Percentiles rank a stretch among this genome's conserved stretches.
phyloP scores from a whole-genome alignment of 2,888 invertebrate species.

The Gymnocheta viridis region DNA sequence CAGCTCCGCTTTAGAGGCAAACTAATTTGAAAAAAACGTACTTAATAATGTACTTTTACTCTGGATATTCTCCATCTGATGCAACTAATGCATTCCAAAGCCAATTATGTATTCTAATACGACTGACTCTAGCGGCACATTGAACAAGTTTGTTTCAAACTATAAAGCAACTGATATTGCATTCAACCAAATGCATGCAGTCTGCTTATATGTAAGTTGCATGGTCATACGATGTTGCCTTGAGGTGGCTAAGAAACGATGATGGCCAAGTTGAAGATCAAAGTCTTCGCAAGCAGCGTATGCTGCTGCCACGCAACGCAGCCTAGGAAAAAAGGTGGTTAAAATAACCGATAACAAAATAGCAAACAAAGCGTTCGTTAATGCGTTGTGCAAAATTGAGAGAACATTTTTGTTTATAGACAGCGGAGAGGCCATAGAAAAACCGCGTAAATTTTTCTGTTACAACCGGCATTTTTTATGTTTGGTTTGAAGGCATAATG shows the following conservation, averaged over 20 bases:
- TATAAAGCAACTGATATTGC: conserved; percentile 51
- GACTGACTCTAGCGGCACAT: not conserved
- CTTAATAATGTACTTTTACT: not conserved
- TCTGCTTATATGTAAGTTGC: conserved; percentile 26
- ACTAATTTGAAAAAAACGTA: not conserved
- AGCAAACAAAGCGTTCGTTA: conserved; percentile 10
- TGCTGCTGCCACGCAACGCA: not conserved
- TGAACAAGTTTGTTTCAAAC: conserved; percentile 44
- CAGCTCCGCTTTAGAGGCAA: not conserved
- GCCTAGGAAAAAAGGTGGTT: conserved; percentile 18
- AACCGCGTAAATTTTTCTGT: conserved; percentile 46
- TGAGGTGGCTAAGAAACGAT: conserved; percentile 49
- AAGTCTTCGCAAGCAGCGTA: conserved; percentile 40
- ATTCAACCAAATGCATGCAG: not conserved
- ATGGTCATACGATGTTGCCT: conserved; percentile 40
- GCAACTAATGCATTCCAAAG: conserved; percentile 1
- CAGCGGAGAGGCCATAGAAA: conserved; percentile 28
- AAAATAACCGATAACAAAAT: conserved; percentile 36
- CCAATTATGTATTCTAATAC: not conserved
- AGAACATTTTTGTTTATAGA: conserved; percentile 19
- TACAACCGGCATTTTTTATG: conserved; percentile 67
- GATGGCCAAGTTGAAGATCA: conserved; percentile 74
- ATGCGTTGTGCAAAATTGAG: conserved; percentile 40
- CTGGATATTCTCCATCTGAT: not conserved
- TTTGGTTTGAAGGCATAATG: conserved; percentile 31